A percentile compares a stretch with the other conserved stretches of the same genome.
Evolutionary conservation across 2,113 vertebrate species (phyloP).

Genomic region (Rynchops niger): DNA sequence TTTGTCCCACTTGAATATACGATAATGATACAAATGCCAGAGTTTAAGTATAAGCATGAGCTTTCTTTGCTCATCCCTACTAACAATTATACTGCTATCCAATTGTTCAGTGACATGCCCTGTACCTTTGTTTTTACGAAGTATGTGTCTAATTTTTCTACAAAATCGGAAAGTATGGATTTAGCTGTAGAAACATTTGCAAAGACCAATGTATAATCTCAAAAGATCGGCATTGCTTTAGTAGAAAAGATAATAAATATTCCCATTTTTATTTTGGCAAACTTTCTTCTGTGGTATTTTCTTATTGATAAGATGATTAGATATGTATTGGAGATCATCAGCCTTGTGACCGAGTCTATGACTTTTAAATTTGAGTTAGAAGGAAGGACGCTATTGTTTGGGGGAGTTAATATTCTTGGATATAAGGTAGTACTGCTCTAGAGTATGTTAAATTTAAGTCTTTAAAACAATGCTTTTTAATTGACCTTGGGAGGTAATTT

Average conservation of each 20-base stretch:
- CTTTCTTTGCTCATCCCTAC: conserved; percentile 63
- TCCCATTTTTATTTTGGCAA: conserved; percentile 75
- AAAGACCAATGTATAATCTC: conserved; percentile 59
- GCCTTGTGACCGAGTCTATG: background rate
- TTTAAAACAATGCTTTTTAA: background rate
- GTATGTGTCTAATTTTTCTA: conserved; percentile 69
- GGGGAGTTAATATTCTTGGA: background rate
- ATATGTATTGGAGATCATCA: background rate
- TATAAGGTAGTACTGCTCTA: background rate
- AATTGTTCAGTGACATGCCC: conserved; percentile 44
- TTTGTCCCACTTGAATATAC: conserved; percentile 29
- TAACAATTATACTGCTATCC: conserved; percentile 41
- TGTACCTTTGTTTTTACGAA: conserved; percentile 59
- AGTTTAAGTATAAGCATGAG: conserved; percentile 39
- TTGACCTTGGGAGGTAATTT: background rate
- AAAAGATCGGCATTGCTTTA: conserved; percentile 62
- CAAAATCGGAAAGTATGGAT: conserved; percentile 36
- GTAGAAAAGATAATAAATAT: conserved; percentile 74
- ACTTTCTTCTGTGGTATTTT: conserved; percentile 63
- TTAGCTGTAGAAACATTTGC: conserved; percentile 59
- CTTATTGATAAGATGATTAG: background rate
- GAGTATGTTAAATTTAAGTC: background rate
- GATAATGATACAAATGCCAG: conserved; percentile 20
- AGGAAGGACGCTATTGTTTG: background rate
- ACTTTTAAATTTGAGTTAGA: background rate